Base-by-base conservation (phyloP, 2,888 invertebrate genomes). In the Empis stercorea region DNA sequence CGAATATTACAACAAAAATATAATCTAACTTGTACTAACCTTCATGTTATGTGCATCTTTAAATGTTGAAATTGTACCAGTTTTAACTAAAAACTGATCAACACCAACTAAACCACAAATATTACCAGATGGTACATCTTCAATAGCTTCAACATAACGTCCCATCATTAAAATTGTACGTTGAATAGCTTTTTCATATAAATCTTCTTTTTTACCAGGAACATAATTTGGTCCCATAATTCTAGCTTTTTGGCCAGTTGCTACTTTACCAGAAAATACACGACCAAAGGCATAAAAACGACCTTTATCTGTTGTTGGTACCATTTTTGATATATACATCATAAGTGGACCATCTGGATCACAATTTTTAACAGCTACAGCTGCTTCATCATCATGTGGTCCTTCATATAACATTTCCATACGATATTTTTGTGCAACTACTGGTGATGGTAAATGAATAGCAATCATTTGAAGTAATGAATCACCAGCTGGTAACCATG, bases 321-420 rank as follows among this genome's bases (percentile, higher is more conserved):
- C 99, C 99, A 99, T 99, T 75, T 99, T 99, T 44, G 95, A 95
- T 57, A 99, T 80, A 80, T 99, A 99, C 99, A 99, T 99, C 96
- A 99, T 99, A 49, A 99, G 79, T 14, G 96, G 97, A 39, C 87
- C 99, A 57, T 92, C 87, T 13, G 97, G 86, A 72, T 99, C 94
- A 66, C 99, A 99, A 65, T 67, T 86, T 81, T 87, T 88, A 61
- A 87, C 82, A 71, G 87, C 91, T 54, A 91, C 57, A 56, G 94
- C 95, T 52, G 91, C 94, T 61, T 92, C 91, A 66, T 99, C 97
- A 65, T 97, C 96, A 52, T 81, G 81, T 47, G 97, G 96, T 60
- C 97, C 99, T 74, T 99, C 99, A 71, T 99, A 99, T 73, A 99
- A 75, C 88, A 97, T 87, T 75, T 99, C 97, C 89, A 94, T 94